phyloP scores from a whole-genome alignment of 2,888 invertebrate species.

The Danaus chrysippus region DNA sequence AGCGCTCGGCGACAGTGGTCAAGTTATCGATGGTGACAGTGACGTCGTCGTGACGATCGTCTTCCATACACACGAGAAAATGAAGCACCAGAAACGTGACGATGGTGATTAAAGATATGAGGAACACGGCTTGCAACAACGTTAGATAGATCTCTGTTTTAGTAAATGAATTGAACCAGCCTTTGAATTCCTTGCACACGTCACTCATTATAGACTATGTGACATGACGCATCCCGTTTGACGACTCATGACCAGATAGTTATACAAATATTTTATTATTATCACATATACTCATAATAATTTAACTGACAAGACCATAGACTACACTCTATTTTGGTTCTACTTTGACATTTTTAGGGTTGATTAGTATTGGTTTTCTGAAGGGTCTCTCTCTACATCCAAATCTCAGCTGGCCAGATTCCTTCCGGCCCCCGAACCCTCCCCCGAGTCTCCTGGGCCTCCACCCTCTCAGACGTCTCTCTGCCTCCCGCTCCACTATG shows the following conservation, averaged over 20 bases:
- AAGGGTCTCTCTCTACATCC: slow-evolving; percentile 90
- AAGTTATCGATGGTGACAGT: background rate
- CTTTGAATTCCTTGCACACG: slow-evolving; percentile 52
- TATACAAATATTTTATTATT: slow-evolving; percentile 17
- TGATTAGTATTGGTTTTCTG: slow-evolving; percentile 76
- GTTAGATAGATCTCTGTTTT: slow-evolving; percentile 49
- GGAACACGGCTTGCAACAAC: slow-evolving; percentile 46
- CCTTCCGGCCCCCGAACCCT: slow-evolving; percentile 91
- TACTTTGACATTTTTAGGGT: slow-evolving; percentile 11
- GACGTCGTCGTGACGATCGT: background rate
- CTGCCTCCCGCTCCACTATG: slow-evolving; percentile 86
- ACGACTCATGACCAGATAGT: slow-evolving; percentile 46
- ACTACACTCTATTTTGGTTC: slow-evolving; percentile 1
- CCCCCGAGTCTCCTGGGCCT: slow-evolving; percentile 91
- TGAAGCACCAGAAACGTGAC: slow-evolving; percentile 57
- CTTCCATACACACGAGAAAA: slow-evolving; percentile 44
- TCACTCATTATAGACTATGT: slow-evolving; percentile 50
- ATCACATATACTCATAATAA: background rate
- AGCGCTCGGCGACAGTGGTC: background rate
- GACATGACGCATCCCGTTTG: slow-evolving; percentile 27
- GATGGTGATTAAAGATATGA: slow-evolving; percentile 46
- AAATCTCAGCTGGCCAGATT: slow-evolving; percentile 92
- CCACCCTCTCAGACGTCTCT: slow-evolving; percentile 87
- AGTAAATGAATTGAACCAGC: slow-evolving; percentile 66
- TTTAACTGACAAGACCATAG: background rate